Evolutionary conservation across 2,797 vertebrate species (phyloP).

Genomic region (Amazona finschi): DNA sequence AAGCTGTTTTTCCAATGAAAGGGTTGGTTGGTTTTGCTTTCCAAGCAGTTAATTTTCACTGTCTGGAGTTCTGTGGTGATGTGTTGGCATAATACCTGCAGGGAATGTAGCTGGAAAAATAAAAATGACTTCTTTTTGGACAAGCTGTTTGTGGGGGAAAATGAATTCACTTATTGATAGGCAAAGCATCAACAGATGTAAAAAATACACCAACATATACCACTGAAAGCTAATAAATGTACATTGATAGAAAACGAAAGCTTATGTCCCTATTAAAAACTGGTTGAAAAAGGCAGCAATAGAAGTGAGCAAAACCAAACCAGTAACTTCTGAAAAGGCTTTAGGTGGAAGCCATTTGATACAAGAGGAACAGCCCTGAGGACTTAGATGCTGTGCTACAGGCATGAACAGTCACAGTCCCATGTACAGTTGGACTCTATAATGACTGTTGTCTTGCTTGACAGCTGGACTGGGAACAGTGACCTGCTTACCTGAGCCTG

Average conservation of each 20-base stretch:
- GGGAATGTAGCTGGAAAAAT: not conserved
- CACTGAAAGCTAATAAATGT: not conserved
- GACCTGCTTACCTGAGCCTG: not conserved
- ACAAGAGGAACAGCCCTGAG: not conserved
- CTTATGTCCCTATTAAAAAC: not conserved
- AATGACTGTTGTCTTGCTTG: not conserved
- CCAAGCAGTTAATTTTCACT: not conserved
- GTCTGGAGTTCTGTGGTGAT: not conserved
- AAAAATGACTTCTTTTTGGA: not conserved
- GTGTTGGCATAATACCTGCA: not conserved
- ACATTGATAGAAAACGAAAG: not conserved
- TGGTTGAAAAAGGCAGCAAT: not conserved
- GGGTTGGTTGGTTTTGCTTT: not conserved
- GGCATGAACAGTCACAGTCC: not conserved
- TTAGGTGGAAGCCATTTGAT: not conserved
- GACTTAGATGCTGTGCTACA: not conserved
- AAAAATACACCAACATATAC: not conserved
- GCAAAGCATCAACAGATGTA: not conserved
- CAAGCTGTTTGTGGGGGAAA: not conserved
- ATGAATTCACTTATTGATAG: not conserved
- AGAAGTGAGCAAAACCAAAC: not conserved
- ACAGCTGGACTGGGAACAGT: not conserved
- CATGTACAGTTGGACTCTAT: not conserved
- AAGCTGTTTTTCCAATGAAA: not conserved
- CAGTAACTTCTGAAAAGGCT: not conserved